Base-by-base conservation (phyloP, 2,113 vertebrate genomes). In the Thunnus maccoyii region DNA sequence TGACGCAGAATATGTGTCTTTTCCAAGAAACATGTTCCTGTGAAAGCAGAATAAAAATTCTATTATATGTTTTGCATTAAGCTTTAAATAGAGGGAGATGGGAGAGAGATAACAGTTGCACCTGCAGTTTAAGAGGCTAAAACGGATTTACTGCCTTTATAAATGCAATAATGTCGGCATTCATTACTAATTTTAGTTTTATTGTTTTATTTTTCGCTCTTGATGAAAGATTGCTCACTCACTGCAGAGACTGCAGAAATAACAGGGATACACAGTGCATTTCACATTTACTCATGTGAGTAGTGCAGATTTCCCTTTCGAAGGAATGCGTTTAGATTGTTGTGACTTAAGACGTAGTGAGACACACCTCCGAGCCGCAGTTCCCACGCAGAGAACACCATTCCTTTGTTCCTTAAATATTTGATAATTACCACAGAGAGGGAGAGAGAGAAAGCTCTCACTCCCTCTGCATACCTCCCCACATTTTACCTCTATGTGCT, bases 391-490 rank as follows among this genome's bases (percentile, higher is more conserved):
- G 73, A 74, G 78, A 90, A 83, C 77, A 78, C 77, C 30, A 48
- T 58, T 68, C 82, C 84, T 89, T 89, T 92, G 88, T 90, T 91
- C 74, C 79, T 73, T 81, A 75, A 88, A 91, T 76, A 85, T 87
- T 82, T 81, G 76, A 87, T 86, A 78, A 86, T 86, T 80, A 68
- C 82, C 46, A 25, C 58, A 66, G 48, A 41, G 36, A 41, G 36
- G 7, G 36, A 41, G 36, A 41, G 36, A 41, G 36, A 41, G 58
- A 81, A 58, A 69, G 61, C 25, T 57, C 55, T 20, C 7, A 36
- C 81, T 70, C 60, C 36, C 30, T 48, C 50, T 58, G 50, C 72
- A 84, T 69, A 62, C 76, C 85, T 25, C 58, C 10, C 44, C 5
- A 17, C 10, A 8, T 41, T 18, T 50, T 72, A 85, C 51, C 68